Evolutionary conservation across 2,113 vertebrate genomes (phyloP).

Genomic region (Urocynchramus pylzowi): DNA sequence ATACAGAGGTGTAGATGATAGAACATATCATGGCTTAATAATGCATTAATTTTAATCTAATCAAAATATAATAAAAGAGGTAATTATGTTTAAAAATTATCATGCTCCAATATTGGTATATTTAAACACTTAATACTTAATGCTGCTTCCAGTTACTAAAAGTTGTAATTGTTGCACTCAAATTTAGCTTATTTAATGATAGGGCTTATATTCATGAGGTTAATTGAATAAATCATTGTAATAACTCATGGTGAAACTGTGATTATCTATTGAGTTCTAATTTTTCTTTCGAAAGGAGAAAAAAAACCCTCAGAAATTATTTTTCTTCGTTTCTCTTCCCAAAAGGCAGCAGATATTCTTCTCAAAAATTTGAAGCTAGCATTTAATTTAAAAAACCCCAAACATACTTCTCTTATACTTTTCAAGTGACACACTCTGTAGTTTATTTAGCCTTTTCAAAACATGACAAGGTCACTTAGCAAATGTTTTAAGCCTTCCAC

Average conservation of each 20-base stretch:
- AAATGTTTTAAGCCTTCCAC: neutral
- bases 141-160: slow-evolving; percentile 66
- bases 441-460: neutral
- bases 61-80: slow-evolving; percentile 90
- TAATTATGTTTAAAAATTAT: slow-evolving; percentile 91
- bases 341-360: neutral
- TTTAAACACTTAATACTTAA: slow-evolving; percentile 76
- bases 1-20: slow-evolving; percentile 89
- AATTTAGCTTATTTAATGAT: slow-evolving; percentile 75
- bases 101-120: slow-evolving; percentile 73
- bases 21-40: slow-evolving; percentile 87
- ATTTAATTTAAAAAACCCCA: neutral
- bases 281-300: slow-evolving; percentile 53
- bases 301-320: neutral
- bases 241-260: slow-evolving; percentile 69
- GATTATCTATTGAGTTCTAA: slow-evolving; percentile 66
- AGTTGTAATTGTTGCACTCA: slow-evolving; percentile 77
- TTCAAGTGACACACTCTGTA: neutral
- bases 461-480: neutral
- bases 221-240: slow-evolving; percentile 80
- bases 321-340: slow-evolving; percentile 38
- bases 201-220: slow-evolving; percentile 66
- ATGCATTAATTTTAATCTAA: slow-evolving; percentile 95
- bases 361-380: neutral
- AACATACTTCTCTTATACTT: neutral